These are phyloP conservation scores for Drosophila anceps DNA, from an alignment of 2,888 invertebrate genomes.

Conservation along the genomic window DNA sequence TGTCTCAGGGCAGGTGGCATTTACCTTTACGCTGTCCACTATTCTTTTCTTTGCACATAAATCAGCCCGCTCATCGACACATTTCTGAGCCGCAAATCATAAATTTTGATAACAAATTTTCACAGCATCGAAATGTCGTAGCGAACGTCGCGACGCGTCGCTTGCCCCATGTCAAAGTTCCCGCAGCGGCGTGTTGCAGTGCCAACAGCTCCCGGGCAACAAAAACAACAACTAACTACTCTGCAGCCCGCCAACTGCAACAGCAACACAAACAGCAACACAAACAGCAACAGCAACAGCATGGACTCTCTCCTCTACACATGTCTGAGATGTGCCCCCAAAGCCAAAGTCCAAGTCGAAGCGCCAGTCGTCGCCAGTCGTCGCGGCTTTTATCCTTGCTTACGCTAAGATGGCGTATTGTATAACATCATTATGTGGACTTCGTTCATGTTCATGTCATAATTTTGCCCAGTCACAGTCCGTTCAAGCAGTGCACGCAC, in stretches of 20 bases:
- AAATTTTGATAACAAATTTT: conserved; percentile 68
- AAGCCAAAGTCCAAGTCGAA: conserved; percentile 28
- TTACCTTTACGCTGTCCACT: not conserved
- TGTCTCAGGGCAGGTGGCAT: conserved; percentile 7
- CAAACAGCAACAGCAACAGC: conserved; percentile 58
- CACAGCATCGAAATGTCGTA: conserved; percentile 59
- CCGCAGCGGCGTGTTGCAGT: conserved; percentile 62
- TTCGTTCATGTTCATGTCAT: conserved; percentile 84
- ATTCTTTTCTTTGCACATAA: conserved; percentile 35
- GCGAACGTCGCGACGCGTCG: conserved; percentile 1
- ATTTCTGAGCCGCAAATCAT: conserved; percentile 58
- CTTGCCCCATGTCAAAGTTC: conserved; percentile 66
- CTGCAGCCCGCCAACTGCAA: conserved; percentile 26
- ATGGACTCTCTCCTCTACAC: conserved; percentile 63
- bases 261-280: conserved; percentile 15
- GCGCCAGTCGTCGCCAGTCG: conserved; percentile 51
- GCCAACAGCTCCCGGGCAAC: conserved; percentile 79
- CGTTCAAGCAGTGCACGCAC: conserved; percentile 5
- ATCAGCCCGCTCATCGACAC: conserved; percentile 70
- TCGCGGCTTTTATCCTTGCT: conserved; percentile 76
- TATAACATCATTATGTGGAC: conserved; percentile 84
- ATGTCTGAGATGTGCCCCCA: conserved; percentile 52
- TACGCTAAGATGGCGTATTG: conserved; percentile 83
- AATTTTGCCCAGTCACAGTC: conserved; percentile 74
- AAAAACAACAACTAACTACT: conserved; percentile 53